phyloP scores from a whole-genome alignment of 2,888 invertebrate species.

The Trichopoda pennipes region DNA sequence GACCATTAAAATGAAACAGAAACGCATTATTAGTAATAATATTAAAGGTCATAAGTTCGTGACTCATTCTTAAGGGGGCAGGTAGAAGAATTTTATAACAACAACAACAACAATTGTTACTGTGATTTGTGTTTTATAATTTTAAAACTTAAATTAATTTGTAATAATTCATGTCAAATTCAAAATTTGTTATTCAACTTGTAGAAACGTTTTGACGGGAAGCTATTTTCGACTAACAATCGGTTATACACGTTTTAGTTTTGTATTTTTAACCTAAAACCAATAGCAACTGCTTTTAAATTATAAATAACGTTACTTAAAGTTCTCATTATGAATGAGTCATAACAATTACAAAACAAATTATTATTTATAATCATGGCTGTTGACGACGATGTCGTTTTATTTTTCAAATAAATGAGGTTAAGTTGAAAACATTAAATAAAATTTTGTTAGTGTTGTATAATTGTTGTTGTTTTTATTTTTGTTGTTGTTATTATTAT shows the following conservation, averaged over 20 bases:
- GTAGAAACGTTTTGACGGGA: conserved; percentile 16
- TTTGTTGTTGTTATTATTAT: neutral
- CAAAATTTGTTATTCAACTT: neutral
- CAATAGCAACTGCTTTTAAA: conserved; percentile 30
- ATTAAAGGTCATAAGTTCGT: neutral
- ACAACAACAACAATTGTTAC: neutral
- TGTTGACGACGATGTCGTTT: conserved; percentile 28
- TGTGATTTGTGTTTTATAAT: too few species aligned
- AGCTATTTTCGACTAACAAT: conserved; percentile 27
- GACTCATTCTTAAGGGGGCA: conserved; percentile 8
- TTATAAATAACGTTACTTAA: conserved; percentile 43
- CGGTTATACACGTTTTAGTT: conserved; percentile 44
- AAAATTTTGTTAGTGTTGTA: conserved; percentile 21
- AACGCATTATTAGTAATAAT: conserved; percentile 10
- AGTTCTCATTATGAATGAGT: conserved; percentile 62
- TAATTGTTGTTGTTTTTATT: neutral
- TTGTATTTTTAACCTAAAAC: neutral
- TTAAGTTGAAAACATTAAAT: conserved; percentile 36
- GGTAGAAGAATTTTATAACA: neutral
- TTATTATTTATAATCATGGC: conserved; percentile 34
- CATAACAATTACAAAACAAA: conserved; percentile 58
- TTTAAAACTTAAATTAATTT: too few species aligned
- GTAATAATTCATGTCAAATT: too few species aligned
- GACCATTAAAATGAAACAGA: conserved; percentile 2
- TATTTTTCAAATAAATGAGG: conserved; percentile 48